Evolutionary conservation across 2,888 invertebrate species (phyloP).

Genomic region (Eupsilia transversa): DNA sequence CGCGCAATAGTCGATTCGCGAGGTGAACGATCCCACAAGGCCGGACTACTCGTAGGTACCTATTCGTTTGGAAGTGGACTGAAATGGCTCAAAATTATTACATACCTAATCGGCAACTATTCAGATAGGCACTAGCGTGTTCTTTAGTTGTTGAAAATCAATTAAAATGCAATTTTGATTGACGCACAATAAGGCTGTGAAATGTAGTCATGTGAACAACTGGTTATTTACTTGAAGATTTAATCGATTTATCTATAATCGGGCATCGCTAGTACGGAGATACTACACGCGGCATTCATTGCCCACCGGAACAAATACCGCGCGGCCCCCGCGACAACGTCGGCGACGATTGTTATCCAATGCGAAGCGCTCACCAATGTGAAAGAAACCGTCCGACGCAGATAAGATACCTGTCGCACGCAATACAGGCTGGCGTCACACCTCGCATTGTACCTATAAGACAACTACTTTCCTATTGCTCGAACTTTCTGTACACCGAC

Average conservation of each 20-base stretch:
- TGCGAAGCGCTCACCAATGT: conserved; percentile 56
- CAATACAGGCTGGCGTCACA: conserved; percentile 54
- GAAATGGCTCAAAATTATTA: conserved; percentile 53
- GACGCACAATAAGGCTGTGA: conserved; percentile 14
- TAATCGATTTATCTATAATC: conserved; percentile 58
- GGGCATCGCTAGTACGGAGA: conserved; percentile 43
- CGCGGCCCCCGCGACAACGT: conserved; percentile 42
- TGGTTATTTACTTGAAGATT: conserved; percentile 53
- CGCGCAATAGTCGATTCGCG: conserved; percentile 73
- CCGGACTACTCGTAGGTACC: conserved; percentile 72
- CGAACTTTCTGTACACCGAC: neutral
- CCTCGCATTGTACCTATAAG: conserved; percentile 39
- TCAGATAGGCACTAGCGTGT: conserved; percentile 24
- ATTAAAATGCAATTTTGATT: conserved; percentile 43
- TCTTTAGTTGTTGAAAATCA: conserved; percentile 46
- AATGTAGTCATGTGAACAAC: conserved; percentile 43
- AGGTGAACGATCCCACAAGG: conserved; percentile 89
- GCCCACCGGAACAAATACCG: conserved; percentile 70
- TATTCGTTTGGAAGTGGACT: conserved; percentile 48
- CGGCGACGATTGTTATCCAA: conserved; percentile 53
- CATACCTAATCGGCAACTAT: conserved; percentile 23
- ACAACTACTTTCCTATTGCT: conserved; percentile 25
- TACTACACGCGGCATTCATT: conserved; percentile 64
- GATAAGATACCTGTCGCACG: conserved; percentile 69
- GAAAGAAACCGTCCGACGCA: conserved; percentile 62